These are phyloP conservation scores for Eupelmus urozonus DNA, from an alignment of 2,888 invertebrate species.

Conservation along the genomic window DNA sequence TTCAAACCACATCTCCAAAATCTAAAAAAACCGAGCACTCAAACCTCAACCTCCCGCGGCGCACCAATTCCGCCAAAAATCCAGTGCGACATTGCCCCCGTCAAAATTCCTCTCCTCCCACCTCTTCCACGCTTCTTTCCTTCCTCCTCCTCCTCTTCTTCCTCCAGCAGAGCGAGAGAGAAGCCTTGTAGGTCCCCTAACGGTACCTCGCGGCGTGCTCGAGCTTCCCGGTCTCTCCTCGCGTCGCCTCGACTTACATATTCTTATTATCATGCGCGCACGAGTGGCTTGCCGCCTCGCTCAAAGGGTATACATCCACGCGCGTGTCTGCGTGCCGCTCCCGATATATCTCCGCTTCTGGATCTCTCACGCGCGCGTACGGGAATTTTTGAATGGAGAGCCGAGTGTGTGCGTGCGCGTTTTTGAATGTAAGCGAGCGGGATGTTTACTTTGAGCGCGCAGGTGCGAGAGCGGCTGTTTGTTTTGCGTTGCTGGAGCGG, in stretches of 20 bases:
- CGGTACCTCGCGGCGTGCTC: constrained; percentile 68
- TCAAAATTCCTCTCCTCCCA: background rate
- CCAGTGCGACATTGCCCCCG: no score
- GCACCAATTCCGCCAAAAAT: no score
- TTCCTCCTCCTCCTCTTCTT: background rate
- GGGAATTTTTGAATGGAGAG: no score
- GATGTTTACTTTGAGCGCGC: background rate
- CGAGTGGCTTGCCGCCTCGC: background rate
- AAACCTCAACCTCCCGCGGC: no score
- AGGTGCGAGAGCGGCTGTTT: background rate
- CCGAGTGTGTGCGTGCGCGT: constrained; percentile 6
- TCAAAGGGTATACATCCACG: constrained; percentile 32
- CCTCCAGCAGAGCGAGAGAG: background rate
- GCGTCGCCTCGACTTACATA: background rate
- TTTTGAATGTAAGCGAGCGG: background rate
- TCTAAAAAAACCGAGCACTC: no score
- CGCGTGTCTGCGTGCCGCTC: no score
- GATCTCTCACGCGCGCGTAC: no score
- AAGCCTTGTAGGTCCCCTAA: constrained; percentile 75
- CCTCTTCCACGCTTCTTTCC: constrained; percentile 2
- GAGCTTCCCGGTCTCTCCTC: background rate
- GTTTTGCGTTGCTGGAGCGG: background rate
- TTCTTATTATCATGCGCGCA: no score
- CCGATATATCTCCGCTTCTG: no score
- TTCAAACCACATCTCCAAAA: no score